These are phyloP conservation scores for Drosophila malerkotliana DNA, from an alignment of 1,140 invertebrate genomes.

Conservation along the genomic window DNA sequence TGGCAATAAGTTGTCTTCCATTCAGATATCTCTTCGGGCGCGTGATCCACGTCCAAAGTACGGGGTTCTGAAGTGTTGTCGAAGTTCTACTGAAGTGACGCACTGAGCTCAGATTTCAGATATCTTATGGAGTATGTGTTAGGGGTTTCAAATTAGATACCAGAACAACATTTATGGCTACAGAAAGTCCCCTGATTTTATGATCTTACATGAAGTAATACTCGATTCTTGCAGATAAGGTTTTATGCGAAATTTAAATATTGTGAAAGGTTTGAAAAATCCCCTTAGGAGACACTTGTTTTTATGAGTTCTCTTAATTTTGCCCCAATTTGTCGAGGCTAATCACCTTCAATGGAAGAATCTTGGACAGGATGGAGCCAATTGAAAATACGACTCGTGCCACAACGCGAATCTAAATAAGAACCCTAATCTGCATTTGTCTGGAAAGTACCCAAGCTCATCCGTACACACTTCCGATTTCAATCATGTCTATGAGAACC, in stretches of 20 bases:
- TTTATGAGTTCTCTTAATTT: neutral
- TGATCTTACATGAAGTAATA: constrained; percentile 16
- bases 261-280: neutral
- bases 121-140: constrained; percentile 21
- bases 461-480: constrained; percentile 20
- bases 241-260: neutral
- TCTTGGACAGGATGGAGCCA: constrained; percentile 34
- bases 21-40: constrained; percentile 30
- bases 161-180: constrained; percentile 4
- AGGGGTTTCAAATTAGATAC: constrained; percentile 50
- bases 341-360: neutral
- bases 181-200: constrained; percentile 10
- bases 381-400: constrained; percentile 24
- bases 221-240: neutral
- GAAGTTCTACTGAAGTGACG: constrained; percentile 42
- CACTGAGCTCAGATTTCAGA: constrained; percentile 31
- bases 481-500: constrained; percentile 30
- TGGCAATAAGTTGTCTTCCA: constrained; percentile 29
- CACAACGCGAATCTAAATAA: constrained; percentile 9
- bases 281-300: neutral
- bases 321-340: neutral
- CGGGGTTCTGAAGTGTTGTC: constrained; percentile 2
- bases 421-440: constrained; percentile 19
- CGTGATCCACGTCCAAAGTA: constrained; percentile 36
- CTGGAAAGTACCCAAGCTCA: constrained; percentile 15